A percentile compares a stretch with the other conserved stretches of the same genome.
Evolutionary conservation across 2,888 invertebrate species (phyloP).

Genomic region (Balanococcus diminutus): DNA sequence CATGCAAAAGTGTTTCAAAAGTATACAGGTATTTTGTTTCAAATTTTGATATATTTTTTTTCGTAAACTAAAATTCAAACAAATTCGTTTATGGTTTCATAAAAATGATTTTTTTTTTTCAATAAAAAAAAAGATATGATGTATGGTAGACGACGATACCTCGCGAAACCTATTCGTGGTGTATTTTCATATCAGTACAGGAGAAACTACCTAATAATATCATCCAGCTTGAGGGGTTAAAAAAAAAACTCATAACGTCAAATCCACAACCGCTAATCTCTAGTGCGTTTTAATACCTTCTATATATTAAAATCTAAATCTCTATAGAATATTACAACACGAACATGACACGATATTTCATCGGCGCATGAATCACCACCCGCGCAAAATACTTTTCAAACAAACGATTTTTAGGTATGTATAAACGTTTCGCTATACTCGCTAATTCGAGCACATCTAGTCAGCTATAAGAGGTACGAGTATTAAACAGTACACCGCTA

Average conservation of each 20-base stretch:
- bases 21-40: neutral
- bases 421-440: neutral
- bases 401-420: too few relatives aligned
- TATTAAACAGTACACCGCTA: constrained; percentile 3
- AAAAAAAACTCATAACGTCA: constrained; percentile 20
- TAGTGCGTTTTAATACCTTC: constrained; percentile 1
- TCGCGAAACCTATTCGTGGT: neutral
- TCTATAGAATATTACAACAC: constrained; percentile 17
- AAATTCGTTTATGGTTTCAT: constrained; percentile 40
- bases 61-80: neutral
- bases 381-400: neutral
- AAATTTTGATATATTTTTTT: neutral
- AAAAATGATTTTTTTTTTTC: neutral
- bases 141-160: constrained; percentile 9
- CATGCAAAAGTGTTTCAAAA: neutral
- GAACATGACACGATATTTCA: neutral
- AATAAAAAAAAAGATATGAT: neutral
- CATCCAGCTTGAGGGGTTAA: neutral
- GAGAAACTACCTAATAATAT: neutral
- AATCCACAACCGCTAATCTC: constrained; percentile 22
- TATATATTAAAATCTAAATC: constrained; percentile 12
- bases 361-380: constrained; percentile 10
- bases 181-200: neutral
- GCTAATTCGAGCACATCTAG: constrained; percentile 13
- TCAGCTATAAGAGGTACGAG: neutral